These are phyloP conservation scores for Sweltsa coloradensis DNA, from an alignment of 1,140 invertebrate genomes.

Conservation along the genomic window DNA sequence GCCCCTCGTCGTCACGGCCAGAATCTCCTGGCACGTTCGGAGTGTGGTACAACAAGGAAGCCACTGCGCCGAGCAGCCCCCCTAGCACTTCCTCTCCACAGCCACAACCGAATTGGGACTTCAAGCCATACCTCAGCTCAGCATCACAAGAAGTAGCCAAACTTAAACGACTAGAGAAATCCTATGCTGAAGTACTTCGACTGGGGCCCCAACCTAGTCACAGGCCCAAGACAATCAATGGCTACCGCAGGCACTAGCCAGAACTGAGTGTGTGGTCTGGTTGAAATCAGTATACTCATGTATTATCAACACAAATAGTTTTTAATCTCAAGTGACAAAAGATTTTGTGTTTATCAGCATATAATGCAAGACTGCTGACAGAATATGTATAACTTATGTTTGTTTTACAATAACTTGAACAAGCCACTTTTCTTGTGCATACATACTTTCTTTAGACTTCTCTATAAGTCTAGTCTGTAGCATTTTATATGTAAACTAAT, in stretches of 20 bases:
- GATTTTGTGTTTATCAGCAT: neutral
- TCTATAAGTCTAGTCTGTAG: too few relatives aligned
- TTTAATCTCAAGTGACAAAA: neutral
- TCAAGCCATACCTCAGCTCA: conserved; percentile 33
- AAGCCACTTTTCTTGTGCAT: too few relatives aligned
- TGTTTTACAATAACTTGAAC: too few relatives aligned
- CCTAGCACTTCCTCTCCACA: too few relatives aligned
- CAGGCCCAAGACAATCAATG: neutral
- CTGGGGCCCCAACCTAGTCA: conserved; percentile 27
- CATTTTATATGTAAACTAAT: too few relatives aligned
- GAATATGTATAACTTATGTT: too few relatives aligned
- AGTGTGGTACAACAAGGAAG: neutral
- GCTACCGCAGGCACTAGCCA: neutral
- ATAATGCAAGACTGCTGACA: too few relatives aligned
- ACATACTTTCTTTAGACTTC: too few relatives aligned
- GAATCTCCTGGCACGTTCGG: neutral
- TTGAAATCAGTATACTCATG: neutral
- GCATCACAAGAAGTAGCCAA: conserved; percentile 70
- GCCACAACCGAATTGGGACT: conserved; percentile 16
- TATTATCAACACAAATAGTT: neutral
- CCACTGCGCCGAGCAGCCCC: too few relatives aligned
- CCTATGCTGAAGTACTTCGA: conserved; percentile 68
- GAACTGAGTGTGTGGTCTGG: neutral
- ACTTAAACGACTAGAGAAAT: conserved; percentile 63
- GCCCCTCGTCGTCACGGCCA: neutral